Percentiles rank a stretch among this genome's conserved stretches.
phyloP scores from a whole-genome alignment of 2,888 invertebrate genomes.

The Germaria angustata region DNA sequence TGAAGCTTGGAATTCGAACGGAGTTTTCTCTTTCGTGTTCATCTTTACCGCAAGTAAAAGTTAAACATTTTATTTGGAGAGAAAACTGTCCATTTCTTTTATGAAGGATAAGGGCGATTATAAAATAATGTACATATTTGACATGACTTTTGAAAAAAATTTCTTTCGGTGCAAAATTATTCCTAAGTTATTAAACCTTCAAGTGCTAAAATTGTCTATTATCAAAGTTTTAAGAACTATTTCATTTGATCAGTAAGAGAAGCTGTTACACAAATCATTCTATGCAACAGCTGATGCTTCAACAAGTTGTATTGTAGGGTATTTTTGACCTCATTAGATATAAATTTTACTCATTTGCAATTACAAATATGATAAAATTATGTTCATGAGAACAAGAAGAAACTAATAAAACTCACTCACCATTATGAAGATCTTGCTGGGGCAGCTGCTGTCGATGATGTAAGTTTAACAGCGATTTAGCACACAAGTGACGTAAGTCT shows the following conservation, averaged over 20 bases:
- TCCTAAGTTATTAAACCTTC: too few species aligned
- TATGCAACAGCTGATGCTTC: neutral
- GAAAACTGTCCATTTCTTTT: too few species aligned
- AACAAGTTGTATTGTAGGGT: neutral
- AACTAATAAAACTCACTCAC: slow-evolving; percentile 34
- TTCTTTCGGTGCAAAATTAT: too few species aligned
- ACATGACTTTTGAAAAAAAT: too few species aligned
- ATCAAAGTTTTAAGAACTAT: neutral
- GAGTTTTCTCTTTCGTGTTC: too few species aligned
- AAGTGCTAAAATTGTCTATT: too few species aligned
- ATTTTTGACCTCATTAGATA: neutral
- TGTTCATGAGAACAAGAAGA: slow-evolving; percentile 40
- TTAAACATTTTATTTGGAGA: too few species aligned
- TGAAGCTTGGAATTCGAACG: too few species aligned
- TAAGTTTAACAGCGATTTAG: neutral
- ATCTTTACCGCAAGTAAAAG: too few species aligned
- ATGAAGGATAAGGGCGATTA: too few species aligned
- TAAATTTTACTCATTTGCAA: neutral
- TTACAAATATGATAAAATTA: slow-evolving; percentile 49
- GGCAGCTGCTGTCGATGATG: slow-evolving; percentile 25
- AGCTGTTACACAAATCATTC: too few species aligned
- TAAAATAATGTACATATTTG: too few species aligned
- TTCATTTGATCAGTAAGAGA: neutral
- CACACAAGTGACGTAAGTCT: slow-evolving; percentile 34
- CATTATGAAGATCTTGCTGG: slow-evolving; percentile 14